Percentiles rank a stretch among this genome's conserved stretches.
Conservation (phyloP, 2,888 invertebrate species). For the Anthoptus insignis region DNA sequence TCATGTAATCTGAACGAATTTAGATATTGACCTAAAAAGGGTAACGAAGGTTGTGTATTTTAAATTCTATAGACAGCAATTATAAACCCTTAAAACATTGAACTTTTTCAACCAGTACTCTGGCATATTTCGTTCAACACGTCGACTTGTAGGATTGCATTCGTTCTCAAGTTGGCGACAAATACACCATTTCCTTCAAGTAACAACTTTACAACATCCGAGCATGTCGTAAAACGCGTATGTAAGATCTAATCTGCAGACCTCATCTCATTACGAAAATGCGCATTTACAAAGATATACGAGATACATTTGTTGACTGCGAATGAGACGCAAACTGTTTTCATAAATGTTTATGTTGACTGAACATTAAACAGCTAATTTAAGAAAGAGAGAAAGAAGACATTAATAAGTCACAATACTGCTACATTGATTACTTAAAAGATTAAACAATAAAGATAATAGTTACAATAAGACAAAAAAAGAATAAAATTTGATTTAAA, state of each 20-base stretch:
- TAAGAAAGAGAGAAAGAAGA: too few relatives aligned
- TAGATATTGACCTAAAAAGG: too few relatives aligned
- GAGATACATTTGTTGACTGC: slow-evolving; percentile 34
- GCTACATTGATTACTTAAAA: too few relatives aligned
- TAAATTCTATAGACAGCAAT: too few relatives aligned
- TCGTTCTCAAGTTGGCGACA: slow-evolving; percentile 6
- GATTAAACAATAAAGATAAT: too few relatives aligned
- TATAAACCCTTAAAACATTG: too few relatives aligned
- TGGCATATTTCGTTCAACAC: slow-evolving; percentile 9
- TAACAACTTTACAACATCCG: slow-evolving; percentile 49
- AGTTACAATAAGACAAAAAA: too few relatives aligned
- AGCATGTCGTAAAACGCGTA: slow-evolving; percentile 49
- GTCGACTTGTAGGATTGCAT: not conserved
- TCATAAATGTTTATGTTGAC: slow-evolving; percentile 2
- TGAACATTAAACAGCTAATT: slow-evolving; percentile 16
- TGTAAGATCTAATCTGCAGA: slow-evolving; percentile 49
- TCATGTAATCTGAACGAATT: too few relatives aligned
- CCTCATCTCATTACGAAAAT: slow-evolving; percentile 48
- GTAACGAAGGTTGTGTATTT: too few relatives aligned
- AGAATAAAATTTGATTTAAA: too few relatives aligned
- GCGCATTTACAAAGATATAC: slow-evolving; percentile 41
- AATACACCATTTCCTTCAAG: slow-evolving; percentile 39
- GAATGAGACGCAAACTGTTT: slow-evolving; percentile 37
- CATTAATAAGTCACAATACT: too few relatives aligned
- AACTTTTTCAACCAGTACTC: not conserved